Evolutionary conservation across 2,888 invertebrate genomes (phyloP).

Genomic region (Tiliacea citrago): DNA sequence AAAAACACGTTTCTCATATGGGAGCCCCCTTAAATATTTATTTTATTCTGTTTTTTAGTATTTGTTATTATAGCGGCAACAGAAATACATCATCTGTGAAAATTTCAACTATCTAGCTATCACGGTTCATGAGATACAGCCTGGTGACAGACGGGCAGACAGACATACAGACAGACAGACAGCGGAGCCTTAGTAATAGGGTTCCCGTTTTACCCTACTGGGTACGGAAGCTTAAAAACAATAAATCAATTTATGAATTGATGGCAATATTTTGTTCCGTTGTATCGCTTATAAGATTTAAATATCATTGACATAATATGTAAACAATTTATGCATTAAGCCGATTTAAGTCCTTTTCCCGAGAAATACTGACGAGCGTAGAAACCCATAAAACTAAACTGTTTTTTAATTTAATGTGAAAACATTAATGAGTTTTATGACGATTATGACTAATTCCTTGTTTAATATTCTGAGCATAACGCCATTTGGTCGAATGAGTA

Average conservation of each 20-base stretch:
- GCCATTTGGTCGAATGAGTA: slow-evolving; percentile 14
- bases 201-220: no score
- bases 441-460: neutral
- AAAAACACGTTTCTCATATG: no score
- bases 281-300: neutral
- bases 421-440: slow-evolving; percentile 11
- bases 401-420: slow-evolving; percentile 31
- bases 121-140: no score
- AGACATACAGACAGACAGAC: no score
- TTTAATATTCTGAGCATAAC: slow-evolving; percentile 32
- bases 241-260: slow-evolving; percentile 8
- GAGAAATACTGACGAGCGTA: slow-evolving; percentile 19
- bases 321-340: slow-evolving; percentile 4
- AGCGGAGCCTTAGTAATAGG: no score
- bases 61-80: no score
- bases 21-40: no score
- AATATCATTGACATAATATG: neutral
- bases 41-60: no score
- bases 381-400: slow-evolving; percentile 36
- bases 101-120: no score
- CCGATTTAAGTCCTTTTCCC: neutral
- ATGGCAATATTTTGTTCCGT: neutral
- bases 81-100: no score
- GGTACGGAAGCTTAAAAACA: no score
- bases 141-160: no score